Evolutionary conservation across 2,797 vertebrate species (phyloP), one percentile per base, ranked within the genome.

Genomic region (Notoglanidium macrostoma): DNA sequence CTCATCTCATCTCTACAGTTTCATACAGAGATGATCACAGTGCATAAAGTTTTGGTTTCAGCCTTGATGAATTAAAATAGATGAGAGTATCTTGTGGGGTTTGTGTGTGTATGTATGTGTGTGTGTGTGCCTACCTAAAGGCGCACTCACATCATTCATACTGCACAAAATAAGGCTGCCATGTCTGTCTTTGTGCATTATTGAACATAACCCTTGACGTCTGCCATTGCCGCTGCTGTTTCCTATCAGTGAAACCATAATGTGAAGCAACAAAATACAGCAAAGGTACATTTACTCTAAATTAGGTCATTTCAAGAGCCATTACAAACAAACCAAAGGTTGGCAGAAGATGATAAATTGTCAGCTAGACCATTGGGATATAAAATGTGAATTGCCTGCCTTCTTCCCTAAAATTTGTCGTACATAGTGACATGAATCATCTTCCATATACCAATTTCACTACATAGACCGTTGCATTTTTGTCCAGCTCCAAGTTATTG

Each of bases 301-400:
- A 91, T 91, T 78, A 89, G 89, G 90, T 90, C 83, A 89, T 92
- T 91, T 91, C 80, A 85, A 87, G 89, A 89, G 54, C 26, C 85
- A 85, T 91, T 91, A 90, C 32, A 70, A 85, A 83, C 76, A 79
- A 85, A 77, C 70, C 67, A 74, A 70, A 79, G 84, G 86, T 70
- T 77, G 40, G 86, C n/a, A 67, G 49, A 88, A 23, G 54, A 89
- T 89, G 89, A 89, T 90, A 86, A 86, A 81, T 91, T 87, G 85
- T 87, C 81, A 73, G 61, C n/a, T 70, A 59, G 63, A 51, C 46
- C 46, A 77, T 86, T 44, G 63, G 81, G 87, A 85, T 55, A 76
- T 87, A 84, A 49, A 86, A 14, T 81, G 78, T 86, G 68, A 63
- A 86, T 88, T 89, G 88, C 78, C 49, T 63, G 44, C n/a, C 67